Conservation (phyloP, 2,113 vertebrate genomes). For the Xenus cinereus region DNA sequence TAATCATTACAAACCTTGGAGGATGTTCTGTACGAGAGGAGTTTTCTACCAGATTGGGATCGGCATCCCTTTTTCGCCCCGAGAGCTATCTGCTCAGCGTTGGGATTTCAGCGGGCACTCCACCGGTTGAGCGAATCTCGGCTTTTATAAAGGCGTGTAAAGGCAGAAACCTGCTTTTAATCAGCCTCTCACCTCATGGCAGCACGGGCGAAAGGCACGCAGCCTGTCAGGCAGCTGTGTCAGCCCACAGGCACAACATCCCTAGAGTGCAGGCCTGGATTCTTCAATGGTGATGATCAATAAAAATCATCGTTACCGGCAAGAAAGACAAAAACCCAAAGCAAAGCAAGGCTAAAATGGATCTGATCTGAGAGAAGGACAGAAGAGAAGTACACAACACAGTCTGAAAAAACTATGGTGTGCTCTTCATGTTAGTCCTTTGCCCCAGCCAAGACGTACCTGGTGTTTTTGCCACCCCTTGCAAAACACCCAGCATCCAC, state of each 20-base stretch:
- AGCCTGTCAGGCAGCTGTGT: neutral
- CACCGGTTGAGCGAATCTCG: neutral
- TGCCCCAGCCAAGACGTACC: neutral
- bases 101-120: neutral
- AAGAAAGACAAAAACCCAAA: neutral
- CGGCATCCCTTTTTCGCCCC: neutral
- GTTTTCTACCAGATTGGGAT: neutral
- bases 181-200: neutral
- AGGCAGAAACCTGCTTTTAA: neutral
- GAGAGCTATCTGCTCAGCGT: neutral
- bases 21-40: neutral
- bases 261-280: neutral
- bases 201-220: accelerated
- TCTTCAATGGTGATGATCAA: neutral
- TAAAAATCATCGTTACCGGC: neutral
- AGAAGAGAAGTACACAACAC: neutral
- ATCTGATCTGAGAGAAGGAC: neutral
- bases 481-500: neutral
- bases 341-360: neutral
- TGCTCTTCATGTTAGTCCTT: neutral
- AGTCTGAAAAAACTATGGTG: neutral
- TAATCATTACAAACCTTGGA: neutral
- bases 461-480: neutral
- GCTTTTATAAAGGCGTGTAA: neutral
- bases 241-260: neutral